Percentiles rank a stretch among this genome's conserved stretches.
Evolutionary conservation across 1,140 invertebrate species (phyloP).

Genomic region (Drosophila watanabei): DNA sequence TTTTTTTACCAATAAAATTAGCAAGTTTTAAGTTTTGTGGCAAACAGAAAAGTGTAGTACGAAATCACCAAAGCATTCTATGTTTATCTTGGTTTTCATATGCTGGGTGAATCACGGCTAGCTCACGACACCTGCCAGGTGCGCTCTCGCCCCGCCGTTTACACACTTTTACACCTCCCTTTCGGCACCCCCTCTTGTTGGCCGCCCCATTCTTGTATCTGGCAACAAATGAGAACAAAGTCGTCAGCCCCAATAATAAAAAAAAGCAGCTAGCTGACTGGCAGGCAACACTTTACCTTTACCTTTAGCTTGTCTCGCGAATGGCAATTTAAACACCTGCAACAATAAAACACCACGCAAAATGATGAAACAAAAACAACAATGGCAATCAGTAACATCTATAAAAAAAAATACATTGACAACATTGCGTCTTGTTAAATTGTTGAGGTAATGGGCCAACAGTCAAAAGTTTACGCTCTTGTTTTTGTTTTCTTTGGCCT

Average conservation of each 20-base stretch:
- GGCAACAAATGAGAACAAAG: conserved; percentile 42
- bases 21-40: neutral
- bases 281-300: conserved; percentile 26
- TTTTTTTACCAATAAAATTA: neutral
- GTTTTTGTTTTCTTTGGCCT: conserved; percentile 21
- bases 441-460: conserved; percentile 34
- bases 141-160: conserved; percentile 14
- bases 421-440: conserved; percentile 45
- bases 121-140: conserved; percentile 30
- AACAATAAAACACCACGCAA: conserved; percentile 57
- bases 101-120: conserved; percentile 40
- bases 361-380: conserved; percentile 36
- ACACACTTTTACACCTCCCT: neutral
- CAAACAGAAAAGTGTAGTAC: neutral
- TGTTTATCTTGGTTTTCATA: neutral
- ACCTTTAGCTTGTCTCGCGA: conserved; percentile 48
- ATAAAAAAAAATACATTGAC: conserved; percentile 44
- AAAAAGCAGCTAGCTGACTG: conserved; percentile 3
- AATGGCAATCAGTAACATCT: conserved; percentile 23
- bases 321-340: conserved; percentile 69
- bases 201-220: conserved; percentile 13
- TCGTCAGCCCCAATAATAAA: conserved; percentile 40
- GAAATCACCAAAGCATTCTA: neutral
- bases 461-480: conserved; percentile 42
- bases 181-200: too few relatives aligned